A percentile compares a stretch with the other conserved stretches of the same genome.
Evolutionary conservation across 2,888 invertebrate species (phyloP).

Genomic region (Cantharis lateralis): DNA sequence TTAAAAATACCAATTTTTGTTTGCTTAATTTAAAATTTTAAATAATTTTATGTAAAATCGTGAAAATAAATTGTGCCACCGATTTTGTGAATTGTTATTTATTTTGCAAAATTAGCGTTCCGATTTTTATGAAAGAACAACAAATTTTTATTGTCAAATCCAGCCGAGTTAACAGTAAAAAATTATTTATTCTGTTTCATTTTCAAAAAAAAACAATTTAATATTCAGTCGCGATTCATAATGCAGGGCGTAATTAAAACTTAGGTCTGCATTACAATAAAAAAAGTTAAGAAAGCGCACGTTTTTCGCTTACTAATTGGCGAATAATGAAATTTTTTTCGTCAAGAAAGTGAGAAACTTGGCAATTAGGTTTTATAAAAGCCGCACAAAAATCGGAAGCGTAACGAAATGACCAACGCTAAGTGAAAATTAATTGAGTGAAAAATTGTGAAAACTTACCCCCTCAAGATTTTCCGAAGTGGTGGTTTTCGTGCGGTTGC

Average conservation of each 20-base stretch:
- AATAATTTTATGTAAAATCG: background rate
- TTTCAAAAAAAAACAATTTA: background rate
- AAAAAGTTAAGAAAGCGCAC: background rate
- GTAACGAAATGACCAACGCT: background rate
- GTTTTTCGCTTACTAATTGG: background rate
- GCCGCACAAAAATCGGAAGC: background rate
- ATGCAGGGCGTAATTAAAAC: background rate
- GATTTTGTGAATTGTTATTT: too few relatives aligned
- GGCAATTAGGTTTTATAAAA: background rate
- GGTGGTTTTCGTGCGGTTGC: slow-evolving; percentile 14
- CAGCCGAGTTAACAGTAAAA: background rate
- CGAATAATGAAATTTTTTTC: background rate
- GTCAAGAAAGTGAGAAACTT: background rate
- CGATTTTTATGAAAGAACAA: background rate
- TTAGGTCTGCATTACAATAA: background rate
- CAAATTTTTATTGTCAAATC: background rate
- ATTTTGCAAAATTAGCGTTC: background rate
- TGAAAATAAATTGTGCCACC: background rate
- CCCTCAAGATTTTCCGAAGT: background rate
- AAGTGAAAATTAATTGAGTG: background rate
- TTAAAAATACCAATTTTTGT: too few relatives aligned
- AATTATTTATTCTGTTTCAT: background rate
- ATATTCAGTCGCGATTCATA: background rate
- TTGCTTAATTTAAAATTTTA: too few relatives aligned
- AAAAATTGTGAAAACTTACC: slow-evolving; percentile 18